Conservation (phyloP, 2,888 invertebrate species). For the Gordius sp. region DNA sequence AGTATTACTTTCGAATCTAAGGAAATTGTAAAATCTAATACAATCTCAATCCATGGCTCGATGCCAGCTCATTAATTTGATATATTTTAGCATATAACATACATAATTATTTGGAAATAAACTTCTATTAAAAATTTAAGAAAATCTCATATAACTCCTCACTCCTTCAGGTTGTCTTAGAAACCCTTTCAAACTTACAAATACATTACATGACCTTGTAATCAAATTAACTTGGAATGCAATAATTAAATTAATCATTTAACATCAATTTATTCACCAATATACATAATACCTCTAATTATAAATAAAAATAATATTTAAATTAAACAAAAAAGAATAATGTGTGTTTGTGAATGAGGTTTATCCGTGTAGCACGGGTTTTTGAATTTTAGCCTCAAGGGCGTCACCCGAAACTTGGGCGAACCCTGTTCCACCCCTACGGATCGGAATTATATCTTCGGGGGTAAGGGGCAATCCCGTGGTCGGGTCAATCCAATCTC, state of each 20-base stretch:
- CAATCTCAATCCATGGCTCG: too few relatives aligned
- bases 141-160: too few relatives aligned
- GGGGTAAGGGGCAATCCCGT: constrained; percentile 41
- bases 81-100: too few relatives aligned
- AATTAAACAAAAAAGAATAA: not conserved
- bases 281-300: not conserved
- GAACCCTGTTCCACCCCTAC: constrained; percentile 87
- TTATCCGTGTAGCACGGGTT: not conserved
- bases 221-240: too few relatives aligned
- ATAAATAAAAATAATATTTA: not conserved
- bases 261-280: not conserved
- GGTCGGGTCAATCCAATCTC: constrained; percentile 81
- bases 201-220: too few relatives aligned
- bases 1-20: too few relatives aligned
- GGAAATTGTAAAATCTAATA: too few relatives aligned
- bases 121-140: too few relatives aligned
- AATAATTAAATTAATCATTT: not conserved
- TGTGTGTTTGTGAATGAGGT: not conserved
- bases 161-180: too few relatives aligned
- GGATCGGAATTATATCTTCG: constrained; percentile 59
- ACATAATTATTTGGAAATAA: too few relatives aligned
- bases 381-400: not conserved
- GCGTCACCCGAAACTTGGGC: constrained; percentile 55
- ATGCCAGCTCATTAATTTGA: too few relatives aligned
- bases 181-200: too few relatives aligned